A percentile compares a stretch with the other conserved stretches of the same genome.
Evolutionary conservation across 2,113 vertebrate species (phyloP).

Genomic region (Gracilinanus agilis): DNA sequence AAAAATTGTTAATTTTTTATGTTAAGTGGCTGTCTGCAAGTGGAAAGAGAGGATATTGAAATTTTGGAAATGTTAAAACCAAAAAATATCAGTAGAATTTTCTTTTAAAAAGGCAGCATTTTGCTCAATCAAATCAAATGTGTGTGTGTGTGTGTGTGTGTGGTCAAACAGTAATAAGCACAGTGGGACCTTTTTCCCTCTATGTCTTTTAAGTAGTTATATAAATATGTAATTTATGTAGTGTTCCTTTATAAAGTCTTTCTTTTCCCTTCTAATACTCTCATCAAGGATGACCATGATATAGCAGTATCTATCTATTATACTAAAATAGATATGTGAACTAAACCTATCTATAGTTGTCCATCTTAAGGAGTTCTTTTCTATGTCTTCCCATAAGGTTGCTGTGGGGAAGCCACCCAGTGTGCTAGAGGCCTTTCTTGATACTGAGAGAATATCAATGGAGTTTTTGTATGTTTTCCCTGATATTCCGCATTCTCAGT

Average conservation of each 20-base stretch:
- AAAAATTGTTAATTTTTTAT: neutral
- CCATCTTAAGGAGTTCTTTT: neutral
- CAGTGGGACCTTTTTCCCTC: neutral
- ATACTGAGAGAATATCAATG: neutral
- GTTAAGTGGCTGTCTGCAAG: neutral
- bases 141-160: too few species aligned
- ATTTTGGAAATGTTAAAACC: neutral
- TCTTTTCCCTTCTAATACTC: neutral
- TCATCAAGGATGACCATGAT: neutral
- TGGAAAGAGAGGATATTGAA: too few species aligned
- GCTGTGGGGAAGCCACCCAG: neutral
- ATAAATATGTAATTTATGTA: neutral
- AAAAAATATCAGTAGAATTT: neutral
- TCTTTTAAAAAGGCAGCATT: neutral
- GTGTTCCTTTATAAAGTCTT: neutral
- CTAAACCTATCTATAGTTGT: neutral
- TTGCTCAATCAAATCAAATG: neutral
- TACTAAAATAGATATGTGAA: neutral
- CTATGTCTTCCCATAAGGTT: neutral
- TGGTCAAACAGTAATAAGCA: neutral
- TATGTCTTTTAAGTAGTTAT: neutral
- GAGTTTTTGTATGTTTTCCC: neutral
- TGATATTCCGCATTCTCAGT: neutral
- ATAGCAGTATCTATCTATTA: neutral
- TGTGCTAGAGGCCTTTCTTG: neutral